A percentile compares a stretch with the other conserved stretches of the same genome.
phyloP scores from a whole-genome alignment of 2,888 invertebrate species.

The Teleogryllus oceanicus region DNA sequence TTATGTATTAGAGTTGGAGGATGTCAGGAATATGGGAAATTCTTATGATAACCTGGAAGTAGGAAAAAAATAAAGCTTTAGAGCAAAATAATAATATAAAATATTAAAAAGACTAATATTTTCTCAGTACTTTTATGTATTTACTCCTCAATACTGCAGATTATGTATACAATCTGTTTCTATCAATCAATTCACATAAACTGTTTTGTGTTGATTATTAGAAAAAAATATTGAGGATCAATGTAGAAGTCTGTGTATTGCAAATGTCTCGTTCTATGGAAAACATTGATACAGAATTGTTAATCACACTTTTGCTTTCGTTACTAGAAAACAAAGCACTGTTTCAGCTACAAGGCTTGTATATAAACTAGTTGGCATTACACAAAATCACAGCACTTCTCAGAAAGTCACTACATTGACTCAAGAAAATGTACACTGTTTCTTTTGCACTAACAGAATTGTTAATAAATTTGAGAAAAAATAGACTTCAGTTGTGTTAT shows the following conservation, averaged over 20 bases:
- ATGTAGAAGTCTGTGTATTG: neutral
- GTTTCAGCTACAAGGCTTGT: neutral
- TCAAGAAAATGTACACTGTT: neutral
- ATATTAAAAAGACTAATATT: neutral
- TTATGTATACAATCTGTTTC: slow-evolving; percentile 1
- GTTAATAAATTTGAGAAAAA: too few relatives aligned
- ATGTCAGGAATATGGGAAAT: too few relatives aligned
- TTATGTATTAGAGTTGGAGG: too few relatives aligned
- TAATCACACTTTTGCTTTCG: neutral
- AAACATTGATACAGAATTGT: slow-evolving; percentile 11
- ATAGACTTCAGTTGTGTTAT: too few relatives aligned
- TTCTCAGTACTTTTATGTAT: slow-evolving; percentile 18
- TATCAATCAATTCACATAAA: neutral
- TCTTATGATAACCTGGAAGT: too few relatives aligned
- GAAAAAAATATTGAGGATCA: neutral
- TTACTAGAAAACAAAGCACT: neutral
- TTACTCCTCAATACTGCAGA: neutral
- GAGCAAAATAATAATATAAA: too few relatives aligned
- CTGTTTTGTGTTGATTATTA: neutral
- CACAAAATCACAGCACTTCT: slow-evolving; percentile 4
- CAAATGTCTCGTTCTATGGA: neutral
- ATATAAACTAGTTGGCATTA: slow-evolving; percentile 18
- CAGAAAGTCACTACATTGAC: neutral
- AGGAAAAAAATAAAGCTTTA: too few relatives aligned
- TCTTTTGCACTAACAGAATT: too few relatives aligned